Evolutionary conservation across 2,888 invertebrate genomes (phyloP), one percentile per base, ranked within the genome.

Genomic region (Eucera pruinosa): DNA sequence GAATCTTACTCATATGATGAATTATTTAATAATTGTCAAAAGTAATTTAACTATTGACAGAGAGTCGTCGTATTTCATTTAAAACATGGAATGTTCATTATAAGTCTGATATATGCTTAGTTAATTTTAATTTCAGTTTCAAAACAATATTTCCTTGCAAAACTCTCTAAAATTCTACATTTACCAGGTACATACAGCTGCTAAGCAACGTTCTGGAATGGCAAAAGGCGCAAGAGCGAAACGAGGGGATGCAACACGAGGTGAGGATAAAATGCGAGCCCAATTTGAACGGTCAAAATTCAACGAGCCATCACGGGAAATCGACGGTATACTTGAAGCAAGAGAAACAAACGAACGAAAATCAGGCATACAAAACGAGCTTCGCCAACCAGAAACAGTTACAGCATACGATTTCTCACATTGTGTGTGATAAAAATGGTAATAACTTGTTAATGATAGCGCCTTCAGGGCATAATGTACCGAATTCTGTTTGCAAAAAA

Each of bases 151-250:
- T n/a, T n/a, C n/a, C n/a, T n/a, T n/a, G n/a, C n/a, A n/a, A n/a
- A n/a, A n/a, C n/a, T n/a, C n/a, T n/a, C n/a, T n/a, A n/a, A n/a
- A n/a, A n/a, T n/a, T n/a, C n/a, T n/a, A n/a, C n/a, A n/a, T n/a
- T 15, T 55, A 64, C 89, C 87, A 96, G 96, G 88, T 99, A 99
- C 92, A 98, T 98, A 80, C 95, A 96, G 60, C 94, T 98, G 0
- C 94, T 98, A 27, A 96, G 95, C 76, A 96, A 96, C 89, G 97
- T 98, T 0, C 91, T 98, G 15, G 97, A 98, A 87, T 98, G 97
- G 97, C 98, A 98, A 93, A 96, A 94, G 80, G 58, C 89, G 87
- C 15, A 93, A 91, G 50, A 89, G 6, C 86, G 84, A n/a, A 90
- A 86, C 54, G 86, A 84, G 11, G 82, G 92, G 25, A 84, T 92